Conservation (phyloP, 2,113 vertebrate species). For the Ptychochromis oligacanthus region DNA sequence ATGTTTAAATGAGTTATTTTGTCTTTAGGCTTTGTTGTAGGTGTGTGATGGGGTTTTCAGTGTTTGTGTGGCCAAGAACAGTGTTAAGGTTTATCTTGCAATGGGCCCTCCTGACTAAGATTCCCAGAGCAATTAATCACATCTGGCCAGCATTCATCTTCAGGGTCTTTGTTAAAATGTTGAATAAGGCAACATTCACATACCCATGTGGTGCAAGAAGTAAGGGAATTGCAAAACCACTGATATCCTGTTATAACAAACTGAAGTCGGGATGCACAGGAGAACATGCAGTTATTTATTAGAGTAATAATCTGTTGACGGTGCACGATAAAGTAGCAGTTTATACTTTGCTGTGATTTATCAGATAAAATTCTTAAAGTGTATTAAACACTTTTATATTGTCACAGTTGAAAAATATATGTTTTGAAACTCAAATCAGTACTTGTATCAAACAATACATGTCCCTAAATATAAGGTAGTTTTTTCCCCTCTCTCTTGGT, state of each 20-base stretch:
- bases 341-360: not conserved
- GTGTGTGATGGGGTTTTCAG: not conserved
- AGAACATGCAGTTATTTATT: not conserved
- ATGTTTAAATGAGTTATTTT: not conserved
- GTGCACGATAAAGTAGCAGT: not conserved
- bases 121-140: not conserved
- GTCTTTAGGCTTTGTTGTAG: not conserved
- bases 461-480: too few relatives aligned
- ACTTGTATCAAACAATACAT: not conserved
- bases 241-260: not conserved
- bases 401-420: not conserved
- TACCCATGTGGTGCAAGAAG: not conserved
- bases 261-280: not conserved
- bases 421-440: not conserved
- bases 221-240: not conserved
- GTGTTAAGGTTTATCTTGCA: not conserved
- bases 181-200: not conserved
- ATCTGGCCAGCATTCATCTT: conserved; percentile 6
- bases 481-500: not conserved
- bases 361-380: not conserved
- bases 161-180: not conserved
- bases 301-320: not conserved
- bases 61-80: not conserved
- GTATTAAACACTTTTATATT: not conserved
- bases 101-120: not conserved